These are phyloP conservation scores for Sebastes kiyomatsui DNA, from an alignment of 2,797 vertebrate species.

Conservation along the genomic window DNA sequence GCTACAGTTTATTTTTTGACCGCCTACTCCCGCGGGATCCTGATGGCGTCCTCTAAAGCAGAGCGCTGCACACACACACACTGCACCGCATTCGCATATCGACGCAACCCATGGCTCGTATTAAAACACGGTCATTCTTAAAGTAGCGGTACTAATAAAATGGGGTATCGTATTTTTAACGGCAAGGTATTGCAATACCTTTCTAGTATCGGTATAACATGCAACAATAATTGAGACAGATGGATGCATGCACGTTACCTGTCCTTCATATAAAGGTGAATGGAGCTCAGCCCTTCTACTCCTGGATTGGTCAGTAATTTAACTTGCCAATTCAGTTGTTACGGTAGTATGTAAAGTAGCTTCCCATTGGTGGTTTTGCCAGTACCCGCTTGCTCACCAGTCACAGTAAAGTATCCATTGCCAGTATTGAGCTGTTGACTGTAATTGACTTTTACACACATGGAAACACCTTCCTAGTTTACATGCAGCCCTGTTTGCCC, in stretches of 20 bases:
- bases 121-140: too few relatives aligned
- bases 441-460: slow-evolving; percentile 1
- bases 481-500: slow-evolving; percentile 8
- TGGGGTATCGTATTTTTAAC: too few relatives aligned
- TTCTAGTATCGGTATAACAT: too few relatives aligned
- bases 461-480: slow-evolving; percentile 2
- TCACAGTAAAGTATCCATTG: not conserved
- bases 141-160: too few relatives aligned
- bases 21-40: too few relatives aligned
- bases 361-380: slow-evolving; percentile 6
- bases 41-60: too few relatives aligned
- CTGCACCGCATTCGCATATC: too few relatives aligned
- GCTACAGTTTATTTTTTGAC: too few relatives aligned
- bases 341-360: slow-evolving; percentile 9
- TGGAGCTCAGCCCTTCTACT: not conserved
- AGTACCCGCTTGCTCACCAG: not conserved
- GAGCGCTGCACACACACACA: too few relatives aligned
- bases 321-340: not conserved
- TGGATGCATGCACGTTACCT: not conserved
- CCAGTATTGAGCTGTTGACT: slow-evolving; percentile 5
- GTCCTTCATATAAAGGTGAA: not conserved
- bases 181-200: too few relatives aligned
- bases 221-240: not conserved
- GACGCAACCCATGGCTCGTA: too few relatives aligned
- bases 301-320: not conserved